These are phyloP conservation scores for Drosophila rhopaloa DNA, from an alignment of 1,140 invertebrate genomes.

Conservation along the genomic window DNA sequence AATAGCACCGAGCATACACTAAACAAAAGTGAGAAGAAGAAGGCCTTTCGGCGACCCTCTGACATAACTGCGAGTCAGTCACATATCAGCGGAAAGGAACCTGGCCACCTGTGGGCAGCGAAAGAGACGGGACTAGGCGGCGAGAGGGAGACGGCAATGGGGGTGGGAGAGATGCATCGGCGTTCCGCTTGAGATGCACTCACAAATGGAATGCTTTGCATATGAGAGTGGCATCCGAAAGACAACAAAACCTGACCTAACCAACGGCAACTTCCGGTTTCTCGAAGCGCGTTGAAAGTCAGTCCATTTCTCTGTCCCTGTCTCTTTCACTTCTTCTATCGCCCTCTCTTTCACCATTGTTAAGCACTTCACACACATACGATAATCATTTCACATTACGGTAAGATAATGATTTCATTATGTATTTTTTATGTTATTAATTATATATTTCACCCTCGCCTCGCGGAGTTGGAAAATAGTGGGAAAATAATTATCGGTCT, in stretches of 20 bases:
- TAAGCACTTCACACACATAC: conserved; percentile 71
- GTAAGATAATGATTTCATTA: conserved; percentile 82
- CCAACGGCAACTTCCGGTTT: conserved; percentile 46
- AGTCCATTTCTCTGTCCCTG: conserved; percentile 1
- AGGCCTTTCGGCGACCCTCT: conserved; percentile 17
- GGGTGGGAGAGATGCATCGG: conserved; percentile 38
- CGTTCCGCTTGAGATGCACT: conserved; percentile 71
- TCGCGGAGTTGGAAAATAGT: conserved; percentile 51
- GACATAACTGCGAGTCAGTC: conserved; percentile 75
- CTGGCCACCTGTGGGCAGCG: conserved; percentile 62
- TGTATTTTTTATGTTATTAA: conserved; percentile 83
- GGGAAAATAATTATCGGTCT: conserved; percentile 80
- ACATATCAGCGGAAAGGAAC: conserved; percentile 61
- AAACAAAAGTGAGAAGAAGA: conserved; percentile 19
- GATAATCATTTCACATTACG: conserved; percentile 82
- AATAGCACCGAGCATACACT: background rate
- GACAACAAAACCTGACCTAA: conserved; percentile 64
- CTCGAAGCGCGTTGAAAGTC: conserved; percentile 37
- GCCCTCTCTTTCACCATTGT: conserved; percentile 63
- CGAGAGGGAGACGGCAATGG: background rate
- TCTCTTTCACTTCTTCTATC: background rate
- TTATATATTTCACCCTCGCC: conserved; percentile 53
- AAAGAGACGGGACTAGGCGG: background rate
- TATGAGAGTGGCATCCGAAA: conserved; percentile 22
- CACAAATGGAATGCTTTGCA: conserved; percentile 62